Evolutionary conservation across 2,888 invertebrate genomes (phyloP).

Genomic region (Priocnemis perturbator): DNA sequence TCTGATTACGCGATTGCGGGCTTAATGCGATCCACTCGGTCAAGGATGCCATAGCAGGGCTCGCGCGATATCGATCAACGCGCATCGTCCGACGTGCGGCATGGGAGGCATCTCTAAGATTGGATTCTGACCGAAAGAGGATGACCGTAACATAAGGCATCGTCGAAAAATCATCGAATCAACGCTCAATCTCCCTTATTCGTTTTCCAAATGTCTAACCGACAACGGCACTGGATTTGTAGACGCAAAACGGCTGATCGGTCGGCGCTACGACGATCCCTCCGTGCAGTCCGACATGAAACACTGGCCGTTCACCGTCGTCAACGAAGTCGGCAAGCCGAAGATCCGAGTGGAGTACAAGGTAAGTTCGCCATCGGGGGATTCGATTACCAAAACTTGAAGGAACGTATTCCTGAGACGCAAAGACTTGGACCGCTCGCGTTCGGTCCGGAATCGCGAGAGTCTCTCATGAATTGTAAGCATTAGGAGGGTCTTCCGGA

Average conservation of each 20-base stretch:
- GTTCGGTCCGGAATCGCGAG: too few species aligned
- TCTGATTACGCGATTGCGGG: not conserved
- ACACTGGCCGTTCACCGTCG: slow-evolving; percentile 88
- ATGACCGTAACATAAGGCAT: too few species aligned
- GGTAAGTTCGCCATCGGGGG: not conserved
- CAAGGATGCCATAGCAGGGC: not conserved
- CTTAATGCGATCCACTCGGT: not conserved
- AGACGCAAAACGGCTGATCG: slow-evolving; percentile 89
- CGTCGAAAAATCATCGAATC: too few species aligned
- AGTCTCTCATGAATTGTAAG: too few species aligned
- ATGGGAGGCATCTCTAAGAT: too few species aligned
- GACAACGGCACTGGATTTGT: too few species aligned
- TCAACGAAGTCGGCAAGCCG: slow-evolving; percentile 83
- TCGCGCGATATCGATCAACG: not conserved
- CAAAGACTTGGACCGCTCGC: too few species aligned
- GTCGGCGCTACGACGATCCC: slow-evolving; percentile 86
- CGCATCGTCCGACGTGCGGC: not conserved
- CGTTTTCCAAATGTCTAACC: too few species aligned
- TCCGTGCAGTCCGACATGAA: slow-evolving; percentile 88
- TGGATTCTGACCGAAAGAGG: too few species aligned
- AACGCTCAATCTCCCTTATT: too few species aligned
- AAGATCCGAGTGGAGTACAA: slow-evolving; percentile 80
- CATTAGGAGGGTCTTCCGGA: too few species aligned
- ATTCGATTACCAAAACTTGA: not conserved
- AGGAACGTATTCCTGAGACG: not conserved